A percentile compares a stretch with the other conserved stretches of the same genome.
These are phyloP conservation scores for Miichthys miiuy DNA, from an alignment of 2,797 vertebrate species.

Conservation along the genomic window DNA sequence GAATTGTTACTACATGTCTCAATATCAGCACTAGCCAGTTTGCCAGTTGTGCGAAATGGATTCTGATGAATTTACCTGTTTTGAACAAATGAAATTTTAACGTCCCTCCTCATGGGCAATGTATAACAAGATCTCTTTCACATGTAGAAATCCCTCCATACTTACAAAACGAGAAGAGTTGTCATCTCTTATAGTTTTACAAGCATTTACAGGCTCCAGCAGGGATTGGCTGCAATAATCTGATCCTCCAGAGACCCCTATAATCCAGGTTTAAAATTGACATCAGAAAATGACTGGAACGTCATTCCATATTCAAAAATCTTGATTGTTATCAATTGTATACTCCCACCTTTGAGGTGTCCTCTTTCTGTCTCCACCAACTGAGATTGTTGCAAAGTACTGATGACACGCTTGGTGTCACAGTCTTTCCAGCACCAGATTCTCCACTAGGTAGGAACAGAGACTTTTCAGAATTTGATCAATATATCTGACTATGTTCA, in stretches of 20 bases:
- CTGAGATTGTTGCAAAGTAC: too few species aligned
- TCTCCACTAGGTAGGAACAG: too few species aligned
- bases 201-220: constrained; percentile 88
- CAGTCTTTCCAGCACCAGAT: too few species aligned
- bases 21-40: constrained; percentile 92
- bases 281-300: constrained; percentile 1
- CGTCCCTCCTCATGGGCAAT: not conserved
- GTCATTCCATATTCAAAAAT: too few species aligned
- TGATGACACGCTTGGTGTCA: too few species aligned
- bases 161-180: constrained; percentile 93
- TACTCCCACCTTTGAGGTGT: too few species aligned
- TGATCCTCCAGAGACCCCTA: constrained; percentile 90
- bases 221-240: constrained; percentile 88
- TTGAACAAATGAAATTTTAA: not conserved
- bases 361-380: too few species aligned
- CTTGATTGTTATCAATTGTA: too few species aligned
- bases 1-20: constrained; percentile 62
- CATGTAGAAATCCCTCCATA: constrained; percentile 31
- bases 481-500: too few species aligned
- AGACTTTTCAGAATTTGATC: too few species aligned
- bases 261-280: not conserved
- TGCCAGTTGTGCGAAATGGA: constrained; percentile 84
- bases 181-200: constrained; percentile 93
- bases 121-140: not conserved
- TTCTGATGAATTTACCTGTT: constrained; percentile 88